Percentiles rank a stretch among this genome's conserved stretches.
These are phyloP conservation scores for Toxotes jaculatrix DNA, from an alignment of 2,113 vertebrate genomes.

Conservation along the genomic window DNA sequence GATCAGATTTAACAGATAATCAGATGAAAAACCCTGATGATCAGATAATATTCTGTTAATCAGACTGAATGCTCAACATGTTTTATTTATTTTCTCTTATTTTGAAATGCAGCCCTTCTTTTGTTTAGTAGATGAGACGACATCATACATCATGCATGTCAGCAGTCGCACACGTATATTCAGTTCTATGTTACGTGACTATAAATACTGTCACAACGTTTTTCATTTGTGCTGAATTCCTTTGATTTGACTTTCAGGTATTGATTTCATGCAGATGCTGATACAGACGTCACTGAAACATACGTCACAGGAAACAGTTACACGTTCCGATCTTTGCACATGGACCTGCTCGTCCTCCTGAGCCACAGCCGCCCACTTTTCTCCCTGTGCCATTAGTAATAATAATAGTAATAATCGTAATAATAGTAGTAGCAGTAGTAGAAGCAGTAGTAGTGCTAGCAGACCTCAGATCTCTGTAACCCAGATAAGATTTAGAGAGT, in stretches of 20 bases:
- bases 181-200: not conserved
- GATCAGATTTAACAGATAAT: too few species aligned
- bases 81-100: constrained; percentile 3
- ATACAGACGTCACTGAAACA: not conserved
- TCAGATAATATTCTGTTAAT: too few species aligned
- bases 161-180: not conserved
- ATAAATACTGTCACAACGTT: not conserved
- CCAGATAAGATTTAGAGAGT: not conserved
- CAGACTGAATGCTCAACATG: not conserved
- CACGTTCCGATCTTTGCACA: not conserved
- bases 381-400: too few species aligned
- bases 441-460: too few species aligned
- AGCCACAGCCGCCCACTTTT: too few species aligned
- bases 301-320: not conserved
- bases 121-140: not conserved
- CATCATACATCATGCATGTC: not conserved
- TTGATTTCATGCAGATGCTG: too few species aligned
- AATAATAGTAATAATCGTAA: too few species aligned
- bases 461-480: not conserved
- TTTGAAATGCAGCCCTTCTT: constrained; percentile 2
- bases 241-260: not conserved
- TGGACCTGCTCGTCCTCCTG: not conserved
- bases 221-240: not conserved
- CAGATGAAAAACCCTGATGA: too few species aligned
- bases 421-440: too few species aligned